phyloP scores from a whole-genome alignment of 1,140 invertebrate genomes.

The Cotesia glomerata region DNA sequence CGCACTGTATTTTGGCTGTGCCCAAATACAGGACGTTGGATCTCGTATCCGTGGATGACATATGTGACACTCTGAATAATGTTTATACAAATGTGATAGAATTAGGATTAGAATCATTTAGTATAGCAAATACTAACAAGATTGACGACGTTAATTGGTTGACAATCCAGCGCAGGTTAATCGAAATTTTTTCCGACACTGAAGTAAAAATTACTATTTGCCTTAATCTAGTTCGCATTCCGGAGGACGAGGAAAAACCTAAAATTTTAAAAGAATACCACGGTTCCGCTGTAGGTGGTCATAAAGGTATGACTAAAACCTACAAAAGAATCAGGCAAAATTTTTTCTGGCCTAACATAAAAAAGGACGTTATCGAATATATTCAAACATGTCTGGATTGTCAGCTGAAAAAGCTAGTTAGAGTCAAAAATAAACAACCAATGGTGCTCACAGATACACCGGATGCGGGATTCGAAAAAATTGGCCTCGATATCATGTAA shows the following conservation, averaged over 20 bases:
- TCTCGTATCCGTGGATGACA: neutral
- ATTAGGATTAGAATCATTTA: neutral
- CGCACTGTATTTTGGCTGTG: neutral
- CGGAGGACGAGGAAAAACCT: neutral
- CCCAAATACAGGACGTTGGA: neutral
- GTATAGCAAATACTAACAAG: neutral
- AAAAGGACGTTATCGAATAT: constrained; percentile 17
- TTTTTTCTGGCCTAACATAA: constrained; percentile 33
- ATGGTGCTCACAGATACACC: neutral
- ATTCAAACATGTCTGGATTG: constrained; percentile 27
- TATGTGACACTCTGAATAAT: neutral
- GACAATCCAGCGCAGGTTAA: neutral
- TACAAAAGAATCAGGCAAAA: constrained; percentile 22
- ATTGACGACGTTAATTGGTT: neutral
- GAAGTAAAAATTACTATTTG: constrained; percentile 1
- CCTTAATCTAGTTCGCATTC: neutral
- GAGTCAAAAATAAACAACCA: neutral
- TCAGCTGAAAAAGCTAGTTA: constrained; percentile 30
- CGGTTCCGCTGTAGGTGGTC: constrained; percentile 20
- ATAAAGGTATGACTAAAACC: constrained; percentile 1
- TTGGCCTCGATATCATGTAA: constrained; percentile 41
- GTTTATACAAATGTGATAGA: neutral
- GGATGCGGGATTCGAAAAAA: constrained; percentile 11
- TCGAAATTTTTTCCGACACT: neutral
- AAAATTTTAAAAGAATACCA: constrained; percentile 18